These are phyloP conservation scores for Drosophila colorata DNA, from an alignment of 2,888 invertebrate genomes.

Conservation along the genomic window DNA sequence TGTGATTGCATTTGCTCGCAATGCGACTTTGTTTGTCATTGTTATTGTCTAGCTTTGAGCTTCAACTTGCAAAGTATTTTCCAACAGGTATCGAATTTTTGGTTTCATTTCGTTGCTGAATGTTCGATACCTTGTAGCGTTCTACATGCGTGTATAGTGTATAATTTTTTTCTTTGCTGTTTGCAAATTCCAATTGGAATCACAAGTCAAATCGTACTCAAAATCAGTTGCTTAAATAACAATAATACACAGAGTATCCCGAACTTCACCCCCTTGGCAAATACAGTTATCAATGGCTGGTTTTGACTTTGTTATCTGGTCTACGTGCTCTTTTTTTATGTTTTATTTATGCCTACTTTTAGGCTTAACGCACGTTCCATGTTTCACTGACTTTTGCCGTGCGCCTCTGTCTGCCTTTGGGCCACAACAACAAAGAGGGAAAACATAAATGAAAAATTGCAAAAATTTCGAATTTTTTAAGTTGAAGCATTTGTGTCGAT, in stretches of 20 bases:
- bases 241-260: conserved; percentile 35
- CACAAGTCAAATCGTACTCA: conserved; percentile 16
- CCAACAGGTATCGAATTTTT: conserved; percentile 23
- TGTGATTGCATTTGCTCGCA: conserved; percentile 19
- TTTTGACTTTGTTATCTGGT: conserved; percentile 65
- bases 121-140: background rate
- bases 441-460: conserved; percentile 62
- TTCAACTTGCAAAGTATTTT: conserved; percentile 38
- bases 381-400: conserved; percentile 43
- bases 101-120: conserved; percentile 19
- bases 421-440: conserved; percentile 24
- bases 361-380: conserved; percentile 70
- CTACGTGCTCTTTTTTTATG: conserved; percentile 72
- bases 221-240: conserved; percentile 60
- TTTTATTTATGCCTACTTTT: conserved; percentile 70
- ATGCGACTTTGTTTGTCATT: conserved; percentile 44
- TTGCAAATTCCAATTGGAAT: background rate
- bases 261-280: conserved; percentile 1
- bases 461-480: conserved; percentile 60
- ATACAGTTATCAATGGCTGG: conserved; percentile 63
- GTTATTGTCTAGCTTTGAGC: conserved; percentile 36
- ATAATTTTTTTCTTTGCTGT: conserved; percentile 16
- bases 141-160: background rate
- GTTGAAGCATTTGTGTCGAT: conserved; percentile 27
- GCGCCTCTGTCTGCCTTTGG: conserved; percentile 6